Base-by-base conservation (phyloP, 2,888 invertebrate genomes). In the Pristionchus japonicus region DNA sequence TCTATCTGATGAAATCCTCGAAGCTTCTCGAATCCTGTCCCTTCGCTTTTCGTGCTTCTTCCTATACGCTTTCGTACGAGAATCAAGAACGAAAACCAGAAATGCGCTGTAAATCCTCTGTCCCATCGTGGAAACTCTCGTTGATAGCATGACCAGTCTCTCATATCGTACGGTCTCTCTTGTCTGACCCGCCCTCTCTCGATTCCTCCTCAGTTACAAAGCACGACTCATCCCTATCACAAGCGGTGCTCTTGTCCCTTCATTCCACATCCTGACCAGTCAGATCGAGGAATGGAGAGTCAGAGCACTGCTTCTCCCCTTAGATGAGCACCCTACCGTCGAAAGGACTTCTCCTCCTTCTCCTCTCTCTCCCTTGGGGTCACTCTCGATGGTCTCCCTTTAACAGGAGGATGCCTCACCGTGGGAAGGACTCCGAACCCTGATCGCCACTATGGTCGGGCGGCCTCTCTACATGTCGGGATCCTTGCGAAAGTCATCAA, bases 351-450 rank as follows among this genome's bases (percentile, higher is more conserved):
- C 52, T 17, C 23, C 82, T 31, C 2, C n/a, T 40, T 23, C 31
- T 57, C 83, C 15, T 85, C 64, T 43, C n/a, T 85, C 43, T 34
- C 40, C 7, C 27, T 61, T 85, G n/a, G 61, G 82, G 40, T 31
- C 43, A n/a, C 43, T 17, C 43, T 17, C 57, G 34, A 52, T 84
- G 20, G 31, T 57, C 83, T 49, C 43, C 64, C 64, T 37, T 64
- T 86, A 13, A 86, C 91, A 92, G 92, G 92, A 92, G 88, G 93
- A 93, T 67, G 91, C 89, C 57, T 92, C 93, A 37, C 93, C 93
- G 52, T 93, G 93, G 93, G 93, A 94, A 88, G 90, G 90, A 88
- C 93, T 94, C 64, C 93, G 94, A 80, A 92, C 92, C 88, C 90
- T 94, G 88, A 91, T 94, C 82, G 90, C 93, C 40, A 91, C 93